Base-by-base conservation (phyloP, 2,113 vertebrate species). In the Empidonax alnorum region DNA sequence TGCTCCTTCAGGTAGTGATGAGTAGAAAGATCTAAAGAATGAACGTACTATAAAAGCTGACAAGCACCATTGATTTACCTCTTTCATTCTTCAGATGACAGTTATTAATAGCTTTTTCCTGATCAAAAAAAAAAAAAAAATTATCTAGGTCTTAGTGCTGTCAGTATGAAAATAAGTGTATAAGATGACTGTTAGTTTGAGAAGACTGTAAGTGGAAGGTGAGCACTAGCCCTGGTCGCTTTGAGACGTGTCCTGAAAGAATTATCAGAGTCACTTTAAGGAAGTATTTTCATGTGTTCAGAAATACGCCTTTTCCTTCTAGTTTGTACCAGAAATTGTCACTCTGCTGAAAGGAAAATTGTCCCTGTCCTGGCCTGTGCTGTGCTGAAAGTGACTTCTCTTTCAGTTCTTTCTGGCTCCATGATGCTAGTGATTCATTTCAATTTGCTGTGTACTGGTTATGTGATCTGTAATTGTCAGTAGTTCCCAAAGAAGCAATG, bases 231-330 rank as follows among this genome's bases (percentile, higher is more conserved):
- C 14, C 3, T 56, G 6, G 2, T 33, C 41, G 33, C 53, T 76
- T 58, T 28, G 68, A 58, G 21, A 24, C 3, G 0, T 33, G n/a
- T 75, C 56, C 42, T 62, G 61, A 67, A 79, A 73, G 44, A 87
- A 37, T 0, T 0, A 18, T 15, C 4, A 5, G 24, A 82, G 4
- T 59, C 12, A 42, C 19, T 72, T 63, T 7, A 37, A 42, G 25
- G 30, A 59, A 25, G 4, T 84, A 10, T 7, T 80, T 94, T 58
- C 21, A 2, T 37, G 58, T 68, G 53, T 69, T 67, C 49, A 69
- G 87, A 83, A 93, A 79, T 46, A 63, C 0, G 23, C 15, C 3
- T 56, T 69, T 92, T 83, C 16, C 11, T 33, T 79, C 27, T 72
- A 33, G 14, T 35, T 75, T 41, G 10, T 82, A 50, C 22, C 3